Base-by-base conservation (phyloP, 2,113 vertebrate species). In the Vidua macroura region DNA sequence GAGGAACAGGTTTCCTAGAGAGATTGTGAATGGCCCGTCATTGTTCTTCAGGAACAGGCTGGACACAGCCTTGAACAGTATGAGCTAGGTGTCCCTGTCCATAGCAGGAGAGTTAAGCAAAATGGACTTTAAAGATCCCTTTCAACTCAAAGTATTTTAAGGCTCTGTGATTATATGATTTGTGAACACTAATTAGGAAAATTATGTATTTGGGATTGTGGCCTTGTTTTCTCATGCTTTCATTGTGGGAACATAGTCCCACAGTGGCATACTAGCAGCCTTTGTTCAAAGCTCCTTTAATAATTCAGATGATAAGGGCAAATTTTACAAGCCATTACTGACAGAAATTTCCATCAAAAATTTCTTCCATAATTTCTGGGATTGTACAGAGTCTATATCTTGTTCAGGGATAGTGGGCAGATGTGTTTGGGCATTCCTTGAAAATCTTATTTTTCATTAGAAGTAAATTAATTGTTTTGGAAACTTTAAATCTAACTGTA, bases 31-130 rank as follows among this genome's bases (percentile, higher is more conserved):
- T 69, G 31, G 7, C 6, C 5, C 10, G 10, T 27, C 19, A 2
- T 1, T 56, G 21, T 4, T 15, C 24, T 31, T 75, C 67, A 62
- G 4, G 7, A 23, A 5, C 10, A 44, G 16, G 1, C 1, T 31
- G 9, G 5, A 28, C 0, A 5, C 0, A 2, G 4, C 20, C 72
- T 60, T 22, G 27, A 55, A 15, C 15, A 27, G 5, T 6, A 3
- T 58, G 6, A 24, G 4, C 7, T 30, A 49, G 14, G 1, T 46
- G 14, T 43, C 30, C 15, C 8, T 48, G 11, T 7, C 11, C 5
- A 2, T 2, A 7, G 19, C 24, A 35, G 10, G 1, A 23, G 2
- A 5, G 3, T 11, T 31, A 43, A 10, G 27, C 11, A 49, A 16
- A 20, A 11, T 17, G 23, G 33, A 7, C 10, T 70, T 55, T 20